Evolutionary conservation across 1,140 invertebrate species (phyloP).

Genomic region (Orchesella cincta): DNA sequence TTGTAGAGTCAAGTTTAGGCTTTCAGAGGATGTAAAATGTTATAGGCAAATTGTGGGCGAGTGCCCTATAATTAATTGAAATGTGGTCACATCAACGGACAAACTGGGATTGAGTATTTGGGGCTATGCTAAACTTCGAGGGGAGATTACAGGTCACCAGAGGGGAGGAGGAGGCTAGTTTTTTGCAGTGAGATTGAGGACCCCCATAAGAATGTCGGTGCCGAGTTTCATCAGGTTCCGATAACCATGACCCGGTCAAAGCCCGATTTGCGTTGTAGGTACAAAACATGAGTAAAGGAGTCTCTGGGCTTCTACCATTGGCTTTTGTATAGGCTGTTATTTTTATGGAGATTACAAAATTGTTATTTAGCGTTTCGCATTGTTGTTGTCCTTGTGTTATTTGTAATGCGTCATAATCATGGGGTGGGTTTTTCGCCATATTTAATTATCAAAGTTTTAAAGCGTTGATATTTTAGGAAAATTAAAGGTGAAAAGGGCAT

Average conservation of each 20-base stretch:
- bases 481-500: too few species aligned
- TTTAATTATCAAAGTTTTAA: too few species aligned
- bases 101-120: neutral
- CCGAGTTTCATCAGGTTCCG: conserved; percentile 5
- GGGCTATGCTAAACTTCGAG: conserved; percentile 10
- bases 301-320: too few species aligned
- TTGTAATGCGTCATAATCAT: too few species aligned
- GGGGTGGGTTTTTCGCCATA: too few species aligned
- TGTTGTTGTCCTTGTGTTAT: too few species aligned
- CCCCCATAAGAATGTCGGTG: neutral
- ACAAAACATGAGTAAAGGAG: too few species aligned
- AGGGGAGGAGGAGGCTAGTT: neutral
- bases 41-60: neutral
- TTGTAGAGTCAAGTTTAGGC: neutral
- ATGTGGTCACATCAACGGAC: conserved; percentile 1
- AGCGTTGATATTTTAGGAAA: too few species aligned
- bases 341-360: too few species aligned
- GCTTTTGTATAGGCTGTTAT: too few species aligned
- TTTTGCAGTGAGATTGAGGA: neutral
- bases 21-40: neutral
- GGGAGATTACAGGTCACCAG: neutral
- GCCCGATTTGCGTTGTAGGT: too few species aligned
- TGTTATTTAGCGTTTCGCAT: too few species aligned
- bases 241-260: neutral
- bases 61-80: conserved; percentile 15